Evolutionary conservation across 2,888 invertebrate species (phyloP).

Genomic region (Callyntrura sp.): DNA sequence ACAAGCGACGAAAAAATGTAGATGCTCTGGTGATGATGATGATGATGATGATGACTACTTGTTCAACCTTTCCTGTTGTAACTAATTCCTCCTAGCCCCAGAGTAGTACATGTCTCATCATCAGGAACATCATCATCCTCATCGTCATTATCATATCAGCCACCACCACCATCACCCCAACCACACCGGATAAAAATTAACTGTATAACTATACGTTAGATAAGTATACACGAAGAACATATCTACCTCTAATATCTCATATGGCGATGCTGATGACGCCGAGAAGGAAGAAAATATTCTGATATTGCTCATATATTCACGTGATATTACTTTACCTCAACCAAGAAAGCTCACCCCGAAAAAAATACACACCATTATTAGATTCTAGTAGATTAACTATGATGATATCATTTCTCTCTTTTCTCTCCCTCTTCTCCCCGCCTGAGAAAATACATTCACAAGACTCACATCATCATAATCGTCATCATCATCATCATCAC

Average conservation of each 20-base stretch:
- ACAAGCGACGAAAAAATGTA: slow-evolving; percentile 50
- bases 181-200: slow-evolving; percentile 18
- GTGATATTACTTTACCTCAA: slow-evolving; percentile 43
- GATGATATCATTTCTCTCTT: slow-evolving; percentile 70
- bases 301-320: slow-evolving; percentile 44
- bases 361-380: slow-evolving; percentile 74
- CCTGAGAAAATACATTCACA: slow-evolving; percentile 55
- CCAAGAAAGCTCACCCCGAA: slow-evolving; percentile 55
- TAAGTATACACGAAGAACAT: not conserved
- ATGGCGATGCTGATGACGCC: slow-evolving; percentile 3
- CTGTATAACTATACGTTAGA: not conserved
- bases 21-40: slow-evolving; percentile 11
- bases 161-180: slow-evolving; percentile 19
- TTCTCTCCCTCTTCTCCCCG: slow-evolving; percentile 39
- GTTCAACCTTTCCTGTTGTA: slow-evolving; percentile 64
- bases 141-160: slow-evolving; percentile 50
- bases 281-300: slow-evolving; percentile 18
- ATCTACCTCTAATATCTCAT: slow-evolving; percentile 16
- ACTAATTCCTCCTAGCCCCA: slow-evolving; percentile 77
- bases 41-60: slow-evolving; percentile 59
- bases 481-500: slow-evolving; percentile 44
- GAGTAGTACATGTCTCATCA: slow-evolving; percentile 77
- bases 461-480: slow-evolving; percentile 52
- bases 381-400: slow-evolving; percentile 78
- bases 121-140: slow-evolving; percentile 66